These are phyloP conservation scores for Anguilla marmorata DNA, from an alignment of 2,797 vertebrate genomes.

Conservation along the genomic window DNA sequence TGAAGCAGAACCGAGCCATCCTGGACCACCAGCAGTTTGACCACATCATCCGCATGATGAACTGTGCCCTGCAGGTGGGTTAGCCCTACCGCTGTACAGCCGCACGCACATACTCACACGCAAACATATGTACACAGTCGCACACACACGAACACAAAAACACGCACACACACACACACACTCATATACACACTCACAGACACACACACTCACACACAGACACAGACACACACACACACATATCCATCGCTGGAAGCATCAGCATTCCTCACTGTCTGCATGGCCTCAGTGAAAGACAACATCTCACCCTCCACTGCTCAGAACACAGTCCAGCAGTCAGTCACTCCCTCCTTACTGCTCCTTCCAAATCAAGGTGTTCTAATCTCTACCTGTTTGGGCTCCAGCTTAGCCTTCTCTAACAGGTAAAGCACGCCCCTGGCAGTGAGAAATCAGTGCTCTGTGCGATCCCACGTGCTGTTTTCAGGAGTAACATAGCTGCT, in stretches of 20 bases:
- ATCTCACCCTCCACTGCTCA: not conserved
- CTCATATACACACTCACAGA: not conserved
- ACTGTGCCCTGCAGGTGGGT: constrained; percentile 92
- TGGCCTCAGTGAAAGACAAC: not conserved
- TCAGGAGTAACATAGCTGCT: constrained; percentile 36
- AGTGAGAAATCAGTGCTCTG: not conserved
- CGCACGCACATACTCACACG: not conserved
- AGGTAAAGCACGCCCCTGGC: constrained; percentile 16
- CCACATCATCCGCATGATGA: constrained; percentile 95
- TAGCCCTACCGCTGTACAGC: not conserved
- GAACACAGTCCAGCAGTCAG: not conserved
- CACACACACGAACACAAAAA: too few relatives aligned
- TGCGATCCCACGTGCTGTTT: constrained; percentile 31
- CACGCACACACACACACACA: not conserved
- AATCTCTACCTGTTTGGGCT: not conserved
- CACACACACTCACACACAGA: not conserved
- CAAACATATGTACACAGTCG: not conserved
- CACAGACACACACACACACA: not conserved
- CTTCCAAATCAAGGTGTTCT: not conserved
- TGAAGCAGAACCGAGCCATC: constrained; percentile 92
- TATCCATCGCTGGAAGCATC: not conserved
- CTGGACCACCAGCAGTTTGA: constrained; percentile 98
- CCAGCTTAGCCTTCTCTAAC: not conserved
- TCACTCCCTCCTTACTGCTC: not conserved
- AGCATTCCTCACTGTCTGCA: not conserved